Evolutionary conservation across 2,797 vertebrate genomes (phyloP), one percentile per base, ranked within the genome.

Genomic region (Phoeniculus purpureus): DNA sequence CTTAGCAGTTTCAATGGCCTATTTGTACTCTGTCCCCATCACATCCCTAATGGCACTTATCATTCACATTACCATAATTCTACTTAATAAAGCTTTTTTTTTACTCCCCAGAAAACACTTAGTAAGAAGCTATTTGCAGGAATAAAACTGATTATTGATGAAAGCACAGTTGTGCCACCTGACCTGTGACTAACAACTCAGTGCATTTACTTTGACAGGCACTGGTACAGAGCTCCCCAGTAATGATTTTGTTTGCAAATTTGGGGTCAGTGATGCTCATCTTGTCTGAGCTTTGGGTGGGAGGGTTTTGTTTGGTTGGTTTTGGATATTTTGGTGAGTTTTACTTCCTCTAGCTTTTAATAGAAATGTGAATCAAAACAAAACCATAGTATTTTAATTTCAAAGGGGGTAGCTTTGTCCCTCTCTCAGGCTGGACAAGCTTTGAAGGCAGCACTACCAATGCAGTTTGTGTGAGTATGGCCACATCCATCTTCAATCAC

Each of bases 1-100:
- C 37, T 89, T 22, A 81, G 56, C 61, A 75, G 18, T 83, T 90
- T 66, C 87, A 87, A 62, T 48, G 20, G 50, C 75, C 74, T 72
- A 48, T 50, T 66, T 48, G 34, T 64, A 43, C 88, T 68, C 74
- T 31, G 12, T 26, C 29, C 27, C n/a, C 19, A 47, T 66, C 74
- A 68, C 26, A 59, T 27, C 29, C 40, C 54, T 54, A 77, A 64
- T 26, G 8, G 58, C 47, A 83, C 50, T 91, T 84, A 61, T 72
- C 58, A 73, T 31, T 89, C 65, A 55, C 66, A 91, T 18, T 76
- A n/a, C 37, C 79, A 87, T 80, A 76, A 68, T 86, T 92, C 90
- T 84, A 32, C 51, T 56, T 56, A 86, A 71, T 25, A 58, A 75
- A 58, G 31, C 14, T n/a, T 50, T 55, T 34, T 20, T 25, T 54